Percentiles rank a stretch among this genome's conserved stretches.
These are phyloP conservation scores for Lasiommata megera DNA, from an alignment of 2,888 invertebrate genomes.

Conservation along the genomic window DNA sequence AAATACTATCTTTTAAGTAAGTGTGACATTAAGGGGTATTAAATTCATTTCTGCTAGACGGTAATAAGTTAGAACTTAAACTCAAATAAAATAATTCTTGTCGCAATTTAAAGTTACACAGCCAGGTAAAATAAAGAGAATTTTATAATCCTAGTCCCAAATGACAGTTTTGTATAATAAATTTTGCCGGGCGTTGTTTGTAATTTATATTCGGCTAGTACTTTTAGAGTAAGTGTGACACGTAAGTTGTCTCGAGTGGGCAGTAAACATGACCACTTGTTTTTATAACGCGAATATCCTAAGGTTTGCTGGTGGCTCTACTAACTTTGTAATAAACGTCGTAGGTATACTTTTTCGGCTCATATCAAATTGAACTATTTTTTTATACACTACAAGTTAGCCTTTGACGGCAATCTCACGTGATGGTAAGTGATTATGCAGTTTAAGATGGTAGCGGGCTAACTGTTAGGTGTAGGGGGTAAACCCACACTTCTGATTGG, in stretches of 20 bases:
- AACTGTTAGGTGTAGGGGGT: too few species aligned
- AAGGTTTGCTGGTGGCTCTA: too few species aligned
- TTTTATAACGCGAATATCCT: too few species aligned
- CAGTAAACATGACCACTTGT: not conserved
- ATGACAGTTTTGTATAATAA: not conserved
- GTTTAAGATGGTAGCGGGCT: too few species aligned
- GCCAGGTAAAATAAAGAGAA: not conserved
- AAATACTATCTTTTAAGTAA: not conserved
- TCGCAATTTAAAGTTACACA: not conserved
- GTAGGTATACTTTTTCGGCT: too few species aligned
- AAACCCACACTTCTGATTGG: too few species aligned
- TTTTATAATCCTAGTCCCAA: not conserved
- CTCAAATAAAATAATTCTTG: not conserved
- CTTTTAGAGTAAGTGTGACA: not conserved
- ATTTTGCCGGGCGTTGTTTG: not conserved
- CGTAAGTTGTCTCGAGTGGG: not conserved
- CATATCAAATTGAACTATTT: too few species aligned
- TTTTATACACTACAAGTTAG: too few species aligned
- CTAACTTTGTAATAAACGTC: too few species aligned
- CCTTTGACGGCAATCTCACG: too few species aligned
- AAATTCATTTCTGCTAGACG: not conserved
- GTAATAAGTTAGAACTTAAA: not conserved
- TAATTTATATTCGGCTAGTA: not conserved
- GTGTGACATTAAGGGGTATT: not conserved
- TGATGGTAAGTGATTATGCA: too few species aligned